Evolutionary conservation across 2,888 invertebrate species (phyloP), one percentile per base, ranked within the genome.

Genomic region (Lottia scabra): DNA sequence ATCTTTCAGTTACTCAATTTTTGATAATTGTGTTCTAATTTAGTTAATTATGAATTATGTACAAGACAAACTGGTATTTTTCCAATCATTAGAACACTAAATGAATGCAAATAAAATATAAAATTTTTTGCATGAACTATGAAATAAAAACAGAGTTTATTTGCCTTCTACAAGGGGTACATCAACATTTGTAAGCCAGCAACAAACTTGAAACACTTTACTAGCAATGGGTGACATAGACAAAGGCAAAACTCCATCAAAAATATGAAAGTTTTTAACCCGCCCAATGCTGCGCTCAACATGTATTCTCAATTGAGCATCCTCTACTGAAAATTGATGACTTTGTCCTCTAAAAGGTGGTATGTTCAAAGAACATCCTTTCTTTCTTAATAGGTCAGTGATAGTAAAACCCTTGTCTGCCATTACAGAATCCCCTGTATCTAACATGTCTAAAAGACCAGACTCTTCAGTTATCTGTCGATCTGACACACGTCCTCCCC

Each of bases 301-400:
- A 71, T 74, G 75, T 65, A 79, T 78, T 45, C 78, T 44, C 15
- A 62, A 63, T 72, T 78, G 78, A 12, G 77, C 77, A 45, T 67
- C 65, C 30, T 30, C 30, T 30, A 30, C 30, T 30, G 30, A 30
- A 30, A 30, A 30, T 30, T 30, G 30, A 30, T 30, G 30, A 30
- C 30, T 30, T 30, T 30, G 30, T 30, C 30, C 30, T 30, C 30
- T 30, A 30, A 30, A 30, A 30, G 30, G 30, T 30, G 30, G 30
- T 30, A 30, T 30, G 30, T 30, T 30, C 30, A 30, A 30, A 30
- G 30, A 30, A 30, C 30, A 30, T 30, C 30, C 30, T 30, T 30
- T 30, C 30, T 30, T 30, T 4, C 30, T 30, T 48, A 48, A 19
- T 19, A 48, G 19, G 19, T 48, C 48, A n/a, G 16, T 19, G 19